These are phyloP conservation scores for Slavum lentiscoides DNA, from an alignment of 2,888 invertebrate species.

Conservation along the genomic window DNA sequence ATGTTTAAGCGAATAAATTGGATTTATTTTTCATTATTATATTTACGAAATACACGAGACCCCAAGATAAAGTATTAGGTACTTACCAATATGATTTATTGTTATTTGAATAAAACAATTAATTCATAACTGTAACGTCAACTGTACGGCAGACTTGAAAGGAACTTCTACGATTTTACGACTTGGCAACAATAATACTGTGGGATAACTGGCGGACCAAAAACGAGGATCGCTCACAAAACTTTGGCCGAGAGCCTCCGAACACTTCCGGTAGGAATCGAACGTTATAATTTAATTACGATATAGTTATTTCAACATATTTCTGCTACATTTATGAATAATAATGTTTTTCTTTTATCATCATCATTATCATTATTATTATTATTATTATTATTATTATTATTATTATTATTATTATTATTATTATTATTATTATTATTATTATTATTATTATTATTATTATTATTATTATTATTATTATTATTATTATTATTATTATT, in stretches of 20 bases:
- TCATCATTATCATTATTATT: too few relatives aligned
- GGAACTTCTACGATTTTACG: not conserved
- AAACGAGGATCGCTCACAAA: constrained; percentile 20
- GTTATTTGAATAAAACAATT: not conserved
- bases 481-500: too few relatives aligned
- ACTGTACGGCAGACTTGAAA: not conserved
- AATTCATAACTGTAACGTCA: not conserved
- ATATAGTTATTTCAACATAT: not conserved
- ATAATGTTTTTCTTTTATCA: not conserved
- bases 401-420: not conserved
- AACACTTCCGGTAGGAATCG: constrained; percentile 43
- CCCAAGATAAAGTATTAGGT: too few relatives aligned
- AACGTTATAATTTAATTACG: constrained; percentile 10
- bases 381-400: not conserved
- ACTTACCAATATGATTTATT: not conserved
- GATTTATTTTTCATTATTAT: not conserved
- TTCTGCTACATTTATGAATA: not conserved
- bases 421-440: too few relatives aligned
- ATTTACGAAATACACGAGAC: too few relatives aligned
- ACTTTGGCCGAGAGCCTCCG: constrained; percentile 26
- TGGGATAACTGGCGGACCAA: constrained; percentile 9
- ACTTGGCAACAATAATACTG: constrained; percentile 13
- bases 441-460: too few relatives aligned
- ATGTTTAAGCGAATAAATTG: not conserved
- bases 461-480: too few relatives aligned